Base-by-base conservation (phyloP, 92 coral and sea anemone species). In the Pocillopora meandrina region DNA sequence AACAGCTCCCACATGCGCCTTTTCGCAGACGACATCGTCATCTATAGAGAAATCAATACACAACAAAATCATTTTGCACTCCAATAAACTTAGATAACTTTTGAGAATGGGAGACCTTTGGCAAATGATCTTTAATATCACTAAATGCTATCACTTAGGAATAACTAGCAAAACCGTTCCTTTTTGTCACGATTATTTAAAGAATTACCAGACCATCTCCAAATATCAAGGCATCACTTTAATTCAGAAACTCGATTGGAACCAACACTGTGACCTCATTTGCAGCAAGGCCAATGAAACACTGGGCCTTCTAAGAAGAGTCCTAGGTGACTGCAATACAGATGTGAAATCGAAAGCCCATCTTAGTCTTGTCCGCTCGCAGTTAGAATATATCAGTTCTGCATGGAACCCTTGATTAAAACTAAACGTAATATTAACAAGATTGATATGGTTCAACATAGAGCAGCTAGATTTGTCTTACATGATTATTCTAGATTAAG, bases 381-480 rank as follows among this genome's bases (percentile, higher is more conserved):
- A 70, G 59, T 56, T 71, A 1, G 80, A 86, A 31, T 86, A 86
- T 79, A 61, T 61, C 16, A 77, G 33, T 18, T 18, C 11, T 36
- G 58, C 58, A 72, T 47, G 76, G 76, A 47, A 71, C 13, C 75
- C 75, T 4, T 36, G 47, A 2, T 33, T 20, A 33, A 34, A 70
- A 26, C 31, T 7, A 42, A 42, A 21, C 42, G 72, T 9, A 67
- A 67, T 67, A 67, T 67, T 67, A 67, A 67, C 13, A 19, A 67
- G 11, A 67, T 67, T 2, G 88, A 86, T 52, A 78, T 86, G 68
- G 72, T 86, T 59, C 86, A 86, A 47, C 89, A 58, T 64, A 70
- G 84, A 14, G 83, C 88, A 16, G 89, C 85, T 7, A 87, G 85
- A 60, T 79, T 79, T 86, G 89, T 79, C 7, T 59, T 55, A 57